Percentiles rank a stretch among this genome's conserved stretches.
These are phyloP conservation scores for Scortum barcoo DNA, from an alignment of 2,113 vertebrate genomes.

Conservation along the genomic window DNA sequence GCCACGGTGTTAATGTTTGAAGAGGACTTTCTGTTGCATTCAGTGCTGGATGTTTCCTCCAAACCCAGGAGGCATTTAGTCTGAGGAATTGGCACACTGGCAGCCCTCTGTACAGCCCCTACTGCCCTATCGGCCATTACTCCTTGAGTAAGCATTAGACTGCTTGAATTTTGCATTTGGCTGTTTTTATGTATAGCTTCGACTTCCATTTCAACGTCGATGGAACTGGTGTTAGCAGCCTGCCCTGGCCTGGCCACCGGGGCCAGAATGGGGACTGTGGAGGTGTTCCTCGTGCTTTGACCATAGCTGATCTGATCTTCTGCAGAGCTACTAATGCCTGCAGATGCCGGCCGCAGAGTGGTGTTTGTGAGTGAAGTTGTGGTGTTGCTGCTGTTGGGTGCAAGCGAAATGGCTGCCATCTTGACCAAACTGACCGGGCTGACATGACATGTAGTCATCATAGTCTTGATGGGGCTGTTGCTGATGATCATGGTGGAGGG, in stretches of 20 bases:
- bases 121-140: slow-evolving; percentile 77
- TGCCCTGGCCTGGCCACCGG: slow-evolving; percentile 82
- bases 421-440: slow-evolving; percentile 95
- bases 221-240: slow-evolving; percentile 69
- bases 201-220: slow-evolving; percentile 91
- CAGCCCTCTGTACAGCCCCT: slow-evolving; percentile 84
- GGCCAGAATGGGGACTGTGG: slow-evolving; percentile 89
- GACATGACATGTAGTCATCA: slow-evolving; percentile 93
- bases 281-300: slow-evolving; percentile 87
- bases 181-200: slow-evolving; percentile 88
- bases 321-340: slow-evolving; percentile 76
- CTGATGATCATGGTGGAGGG: slow-evolving; percentile 95
- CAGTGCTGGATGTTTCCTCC: slow-evolving; percentile 83
- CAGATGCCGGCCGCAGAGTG: slow-evolving; percentile 88
- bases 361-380: slow-evolving; percentile 75
- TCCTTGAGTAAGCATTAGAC: slow-evolving; percentile 61
- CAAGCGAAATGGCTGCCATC: slow-evolving; percentile 95
- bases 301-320: slow-evolving; percentile 86
- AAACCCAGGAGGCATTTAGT: slow-evolving; percentile 82
- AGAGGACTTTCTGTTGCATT: slow-evolving; percentile 79
- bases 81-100: slow-evolving; percentile 86
- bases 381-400: slow-evolving; percentile 83
- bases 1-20: slow-evolving; percentile 76
- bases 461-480: slow-evolving; percentile 95
- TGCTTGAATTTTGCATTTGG: slow-evolving; percentile 68